A percentile compares a stretch with the other conserved stretches of the same genome.
Conservation (phyloP, 2,888 invertebrate species). For the Tillus elongatus region DNA sequence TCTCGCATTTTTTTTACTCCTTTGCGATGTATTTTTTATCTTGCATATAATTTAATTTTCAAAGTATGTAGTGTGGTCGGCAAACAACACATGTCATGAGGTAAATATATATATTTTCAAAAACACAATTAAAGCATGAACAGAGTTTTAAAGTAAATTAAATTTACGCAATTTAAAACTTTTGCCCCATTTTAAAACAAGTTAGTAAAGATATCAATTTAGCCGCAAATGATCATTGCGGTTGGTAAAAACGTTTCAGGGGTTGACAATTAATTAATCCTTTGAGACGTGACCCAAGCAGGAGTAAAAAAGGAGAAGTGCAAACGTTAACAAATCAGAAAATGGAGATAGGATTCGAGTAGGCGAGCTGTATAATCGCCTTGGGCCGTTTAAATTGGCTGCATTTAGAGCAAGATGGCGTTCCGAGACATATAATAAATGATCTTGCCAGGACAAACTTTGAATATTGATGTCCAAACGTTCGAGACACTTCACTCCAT, state of each 20-base stretch:
- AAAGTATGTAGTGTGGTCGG: no score
- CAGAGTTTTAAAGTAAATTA: no score
- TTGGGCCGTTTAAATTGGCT: slow-evolving; percentile 29
- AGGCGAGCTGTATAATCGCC: slow-evolving; percentile 5
- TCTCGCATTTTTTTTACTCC: no score
- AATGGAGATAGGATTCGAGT: slow-evolving; percentile 2
- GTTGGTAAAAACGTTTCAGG: no score
- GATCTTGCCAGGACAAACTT: slow-evolving; percentile 38
- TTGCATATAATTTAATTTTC: no score
- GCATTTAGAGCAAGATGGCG: slow-evolving; percentile 28
- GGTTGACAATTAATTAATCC: slow-evolving; percentile 3
- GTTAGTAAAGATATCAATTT: no score
- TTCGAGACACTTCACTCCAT: slow-evolving; percentile 31
- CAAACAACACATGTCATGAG: no score
- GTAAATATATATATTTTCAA: no score
- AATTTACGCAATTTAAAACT: no score
- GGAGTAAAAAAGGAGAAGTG: slow-evolving; percentile 1
- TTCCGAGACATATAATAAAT: slow-evolving; percentile 38
- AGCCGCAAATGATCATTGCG: slow-evolving; percentile 9
- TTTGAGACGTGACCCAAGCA: not conserved
- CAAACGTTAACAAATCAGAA: slow-evolving; percentile 7
- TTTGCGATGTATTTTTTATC: no score
- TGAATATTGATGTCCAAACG: slow-evolving; percentile 41
- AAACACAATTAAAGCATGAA: no score
- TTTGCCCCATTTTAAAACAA: no score